Evolutionary conservation across 2,113 vertebrate genomes (phyloP).

Genomic region (Phyllopteryx taeniolatus): DNA sequence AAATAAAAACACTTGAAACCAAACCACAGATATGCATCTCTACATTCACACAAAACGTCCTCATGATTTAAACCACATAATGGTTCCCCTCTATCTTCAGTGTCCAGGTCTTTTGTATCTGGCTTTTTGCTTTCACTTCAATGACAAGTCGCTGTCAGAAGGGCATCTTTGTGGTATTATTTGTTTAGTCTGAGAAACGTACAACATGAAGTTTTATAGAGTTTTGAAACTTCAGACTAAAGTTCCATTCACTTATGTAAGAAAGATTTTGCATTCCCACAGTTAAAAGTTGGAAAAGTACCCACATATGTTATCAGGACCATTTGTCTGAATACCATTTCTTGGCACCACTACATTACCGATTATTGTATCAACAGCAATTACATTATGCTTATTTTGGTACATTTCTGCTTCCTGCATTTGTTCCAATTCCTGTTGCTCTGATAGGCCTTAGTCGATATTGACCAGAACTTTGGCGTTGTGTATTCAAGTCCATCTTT

Average conservation of each 20-base stretch:
- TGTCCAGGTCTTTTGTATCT: slow-evolving; percentile 33
- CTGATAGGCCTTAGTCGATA: neutral
- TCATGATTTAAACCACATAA: slow-evolving; percentile 19
- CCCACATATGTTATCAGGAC: neutral
- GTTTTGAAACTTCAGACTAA: slow-evolving; percentile 26
- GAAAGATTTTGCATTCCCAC: neutral
- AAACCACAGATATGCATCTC: neutral
- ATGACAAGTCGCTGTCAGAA: slow-evolving; percentile 46
- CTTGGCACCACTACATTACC: neutral
- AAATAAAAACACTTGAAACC: too few species aligned
- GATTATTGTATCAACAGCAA: too few species aligned
- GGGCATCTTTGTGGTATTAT: slow-evolving; percentile 43
- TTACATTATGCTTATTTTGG: neutral
- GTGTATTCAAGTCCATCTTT: neutral
- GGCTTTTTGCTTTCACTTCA: slow-evolving; percentile 40
- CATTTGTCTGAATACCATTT: neutral
- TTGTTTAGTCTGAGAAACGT: slow-evolving; percentile 52
- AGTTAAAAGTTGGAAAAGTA: neutral
- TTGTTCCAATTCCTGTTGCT: neutral
- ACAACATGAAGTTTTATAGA: slow-evolving; percentile 28
- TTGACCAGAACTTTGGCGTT: neutral
- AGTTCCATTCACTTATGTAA: neutral
- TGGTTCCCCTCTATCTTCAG: slow-evolving; percentile 27
- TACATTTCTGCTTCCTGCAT: neutral
- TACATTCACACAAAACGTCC: neutral